Percentiles rank a stretch among this genome's conserved stretches.
Conservation (phyloP, 2,113 vertebrate species). For the Willisornis vidua region DNA sequence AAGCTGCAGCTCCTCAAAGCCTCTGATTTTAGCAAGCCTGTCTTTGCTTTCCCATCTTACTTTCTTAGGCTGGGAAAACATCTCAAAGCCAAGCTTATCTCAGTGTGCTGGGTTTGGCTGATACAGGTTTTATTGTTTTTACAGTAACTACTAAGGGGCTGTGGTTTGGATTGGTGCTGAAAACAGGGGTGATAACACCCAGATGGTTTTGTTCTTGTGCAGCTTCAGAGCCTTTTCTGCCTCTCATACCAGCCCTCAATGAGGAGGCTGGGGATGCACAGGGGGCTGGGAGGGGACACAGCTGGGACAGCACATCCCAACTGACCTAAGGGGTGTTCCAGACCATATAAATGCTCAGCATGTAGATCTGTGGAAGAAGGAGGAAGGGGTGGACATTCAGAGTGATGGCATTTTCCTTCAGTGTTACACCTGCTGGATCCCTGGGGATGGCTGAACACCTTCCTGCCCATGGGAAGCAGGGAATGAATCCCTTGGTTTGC, state of each 20-base stretch:
- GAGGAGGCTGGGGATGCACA: not conserved
- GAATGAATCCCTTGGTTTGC: not conserved
- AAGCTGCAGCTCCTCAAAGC: not conserved
- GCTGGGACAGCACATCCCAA: not conserved
- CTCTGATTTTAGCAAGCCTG: not conserved
- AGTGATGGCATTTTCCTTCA: not conserved
- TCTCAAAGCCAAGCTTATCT: not conserved
- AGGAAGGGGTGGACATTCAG: not conserved
- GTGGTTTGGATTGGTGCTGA: not conserved
- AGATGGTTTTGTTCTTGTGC: not conserved
- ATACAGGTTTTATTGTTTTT: fast-evolving
- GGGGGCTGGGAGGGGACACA: not conserved
- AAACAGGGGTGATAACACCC: not conserved
- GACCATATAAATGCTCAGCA: no score
- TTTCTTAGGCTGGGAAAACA: not conserved
- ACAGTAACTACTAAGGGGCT: not conserved
- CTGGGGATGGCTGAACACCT: no score
- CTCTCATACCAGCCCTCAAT: no score
- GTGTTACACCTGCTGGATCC: not conserved
- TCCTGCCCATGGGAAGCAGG: not conserved
- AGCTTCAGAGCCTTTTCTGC: not conserved
- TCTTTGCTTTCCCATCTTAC: not conserved
- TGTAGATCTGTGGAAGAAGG: not conserved
- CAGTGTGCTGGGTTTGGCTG: not conserved
- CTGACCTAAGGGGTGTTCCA: not conserved